These are phyloP conservation scores for Falco novaeseelandiae DNA, from an alignment of 2,797 vertebrate genomes.

Conservation along the genomic window DNA sequence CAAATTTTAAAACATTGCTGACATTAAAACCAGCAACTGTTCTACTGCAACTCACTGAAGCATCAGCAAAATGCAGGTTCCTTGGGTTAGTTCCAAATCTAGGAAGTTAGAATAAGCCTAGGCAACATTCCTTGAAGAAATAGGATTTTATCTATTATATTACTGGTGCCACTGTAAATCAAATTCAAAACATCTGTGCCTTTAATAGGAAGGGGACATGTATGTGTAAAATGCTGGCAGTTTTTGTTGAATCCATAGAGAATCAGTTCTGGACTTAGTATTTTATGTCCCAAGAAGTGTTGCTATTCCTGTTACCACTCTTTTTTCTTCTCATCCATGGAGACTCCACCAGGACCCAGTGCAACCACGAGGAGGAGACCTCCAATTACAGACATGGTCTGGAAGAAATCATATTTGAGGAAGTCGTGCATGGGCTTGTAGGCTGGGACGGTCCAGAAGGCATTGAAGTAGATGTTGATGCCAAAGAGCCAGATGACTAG, in stretches of 20 bases:
- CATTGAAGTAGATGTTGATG: constrained; percentile 97
- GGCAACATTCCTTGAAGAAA: constrained; percentile 52
- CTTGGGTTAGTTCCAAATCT: constrained; percentile 59
- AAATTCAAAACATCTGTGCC: constrained; percentile 77
- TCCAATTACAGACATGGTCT: constrained; percentile 97
- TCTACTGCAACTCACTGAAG: constrained; percentile 38
- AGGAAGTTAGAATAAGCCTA: constrained; percentile 51
- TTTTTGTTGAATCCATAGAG: constrained; percentile 60
- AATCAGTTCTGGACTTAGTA: constrained; percentile 60
- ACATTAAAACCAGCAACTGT: neutral
- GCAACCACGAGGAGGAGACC: constrained; percentile 96
- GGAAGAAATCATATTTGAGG: constrained; percentile 99
- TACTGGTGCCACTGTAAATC: constrained; percentile 70
- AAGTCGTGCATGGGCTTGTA: constrained; percentile 99
- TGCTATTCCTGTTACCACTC: constrained; percentile 86
- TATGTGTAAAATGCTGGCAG: constrained; percentile 68
- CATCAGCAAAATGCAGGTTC: constrained; percentile 46
- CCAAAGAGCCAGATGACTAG: constrained; percentile 94
- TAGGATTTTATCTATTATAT: constrained; percentile 35
- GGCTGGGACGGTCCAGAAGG: constrained; percentile 94
- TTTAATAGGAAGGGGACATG: constrained; percentile 67
- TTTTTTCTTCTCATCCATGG: constrained; percentile 99
- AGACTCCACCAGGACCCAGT: constrained; percentile 94
- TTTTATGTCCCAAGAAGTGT: constrained; percentile 36
- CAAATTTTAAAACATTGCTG: neutral